Percentiles rank a stretch among this genome's conserved stretches.
Conservation (phyloP, 2,888 invertebrate species). For the Idaea dimidiata region DNA sequence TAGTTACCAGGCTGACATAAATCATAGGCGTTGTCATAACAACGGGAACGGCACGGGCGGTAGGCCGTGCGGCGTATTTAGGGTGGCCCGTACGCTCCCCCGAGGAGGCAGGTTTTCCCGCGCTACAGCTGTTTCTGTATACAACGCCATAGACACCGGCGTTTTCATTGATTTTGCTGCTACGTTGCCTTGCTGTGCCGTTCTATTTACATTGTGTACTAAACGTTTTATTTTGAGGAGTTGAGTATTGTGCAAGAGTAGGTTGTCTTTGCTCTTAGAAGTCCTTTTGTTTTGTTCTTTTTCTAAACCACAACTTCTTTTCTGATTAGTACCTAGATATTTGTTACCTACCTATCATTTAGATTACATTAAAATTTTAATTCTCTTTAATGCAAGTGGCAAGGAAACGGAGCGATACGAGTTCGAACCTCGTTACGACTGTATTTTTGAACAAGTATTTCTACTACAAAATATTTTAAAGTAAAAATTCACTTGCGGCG, state of each 20-base stretch:
- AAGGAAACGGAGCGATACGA: too few species aligned
- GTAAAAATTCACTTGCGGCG: too few species aligned
- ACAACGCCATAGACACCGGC: constrained; percentile 53
- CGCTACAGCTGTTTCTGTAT: constrained; percentile 60
- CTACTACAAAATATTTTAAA: too few species aligned
- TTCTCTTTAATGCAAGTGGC: too few species aligned
- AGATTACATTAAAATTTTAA: too few species aligned
- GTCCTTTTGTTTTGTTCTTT: too few species aligned
- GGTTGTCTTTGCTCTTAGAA: too few species aligned
- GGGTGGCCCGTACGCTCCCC: constrained; percentile 48
- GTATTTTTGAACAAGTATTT: too few species aligned
- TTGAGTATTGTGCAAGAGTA: not conserved
- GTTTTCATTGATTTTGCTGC: constrained; percentile 48
- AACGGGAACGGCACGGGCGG: constrained; percentile 50
- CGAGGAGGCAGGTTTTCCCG: constrained; percentile 54
- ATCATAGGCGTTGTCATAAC: constrained; percentile 64
- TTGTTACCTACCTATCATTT: too few species aligned
- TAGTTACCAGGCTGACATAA: constrained; percentile 62
- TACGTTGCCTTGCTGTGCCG: constrained; percentile 31
- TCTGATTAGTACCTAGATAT: too few species aligned
- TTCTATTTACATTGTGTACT: constrained; percentile 6
- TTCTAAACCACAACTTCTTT: too few species aligned
- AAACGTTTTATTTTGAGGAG: constrained; percentile 19
- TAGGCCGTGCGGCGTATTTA: constrained; percentile 36
- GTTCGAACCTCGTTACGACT: too few species aligned